phyloP scores from a whole-genome alignment of 2,113 vertebrate species.

The Recurvirostra avosetta region DNA sequence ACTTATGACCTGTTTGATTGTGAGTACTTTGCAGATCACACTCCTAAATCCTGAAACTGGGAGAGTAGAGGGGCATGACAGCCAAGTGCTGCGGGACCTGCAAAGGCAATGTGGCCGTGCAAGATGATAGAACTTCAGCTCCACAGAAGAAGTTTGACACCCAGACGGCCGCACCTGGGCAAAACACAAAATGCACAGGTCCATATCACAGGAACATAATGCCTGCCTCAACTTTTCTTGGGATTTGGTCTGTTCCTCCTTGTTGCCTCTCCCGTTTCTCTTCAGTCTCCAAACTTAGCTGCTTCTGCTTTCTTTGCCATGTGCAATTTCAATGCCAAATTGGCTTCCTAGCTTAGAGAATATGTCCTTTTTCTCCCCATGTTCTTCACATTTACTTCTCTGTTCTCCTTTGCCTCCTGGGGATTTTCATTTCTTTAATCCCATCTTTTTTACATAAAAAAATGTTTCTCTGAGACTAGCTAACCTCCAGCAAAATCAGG shows the following conservation, averaged over 20 bases:
- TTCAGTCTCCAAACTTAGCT: background rate
- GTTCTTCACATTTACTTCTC: background rate
- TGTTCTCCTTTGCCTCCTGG: background rate
- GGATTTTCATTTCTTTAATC: background rate
- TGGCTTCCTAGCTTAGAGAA: background rate
- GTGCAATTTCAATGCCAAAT: background rate
- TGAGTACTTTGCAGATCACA: rapidly evolving
- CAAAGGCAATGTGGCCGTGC: rapidly evolving
- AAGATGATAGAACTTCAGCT: background rate
- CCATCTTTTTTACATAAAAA: background rate
- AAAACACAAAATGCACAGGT: background rate
- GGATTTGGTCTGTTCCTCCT: background rate
- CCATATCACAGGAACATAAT: background rate
- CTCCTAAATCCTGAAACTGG: background rate
- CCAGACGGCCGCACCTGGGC: background rate
- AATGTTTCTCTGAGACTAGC: background rate
- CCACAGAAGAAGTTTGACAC: background rate
- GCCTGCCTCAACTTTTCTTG: background rate
- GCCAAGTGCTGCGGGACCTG: background rate
- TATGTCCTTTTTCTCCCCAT: background rate
- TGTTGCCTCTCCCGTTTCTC: background rate
- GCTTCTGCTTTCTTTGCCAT: background rate
- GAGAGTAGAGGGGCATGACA: rapidly evolving
- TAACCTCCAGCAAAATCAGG: background rate
- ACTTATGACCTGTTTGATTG: background rate